A percentile compares a stretch with the other conserved stretches of the same genome.
Evolutionary conservation across 2,888 invertebrate genomes (phyloP).

Genomic region (Pandemis corylana): DNA sequence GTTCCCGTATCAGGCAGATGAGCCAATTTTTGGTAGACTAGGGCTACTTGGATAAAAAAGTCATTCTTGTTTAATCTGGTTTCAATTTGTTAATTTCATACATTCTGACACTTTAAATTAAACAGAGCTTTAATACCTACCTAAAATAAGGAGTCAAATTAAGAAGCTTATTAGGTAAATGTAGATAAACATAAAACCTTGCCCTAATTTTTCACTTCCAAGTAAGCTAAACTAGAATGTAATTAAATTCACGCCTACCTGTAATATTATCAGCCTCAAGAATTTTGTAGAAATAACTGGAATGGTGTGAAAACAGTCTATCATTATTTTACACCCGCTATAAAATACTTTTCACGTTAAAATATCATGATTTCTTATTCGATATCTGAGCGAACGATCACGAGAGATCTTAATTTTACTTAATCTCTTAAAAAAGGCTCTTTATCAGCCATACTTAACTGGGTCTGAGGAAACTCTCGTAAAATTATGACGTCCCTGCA

Average conservation of each 20-base stretch:
- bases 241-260: neutral
- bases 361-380: slow-evolving; percentile 11
- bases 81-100: too few relatives aligned
- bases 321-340: slow-evolving; percentile 15
- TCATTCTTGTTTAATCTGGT: too few relatives aligned
- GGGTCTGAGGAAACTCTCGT: slow-evolving; percentile 38
- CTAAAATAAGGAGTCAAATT: too few relatives aligned
- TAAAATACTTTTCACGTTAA: slow-evolving; percentile 24
- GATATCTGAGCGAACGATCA: slow-evolving; percentile 42
- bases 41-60: too few relatives aligned
- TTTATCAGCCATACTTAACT: slow-evolving; percentile 50
- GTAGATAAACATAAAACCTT: too few relatives aligned
- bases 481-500: slow-evolving; percentile 44
- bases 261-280: neutral
- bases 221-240: neutral
- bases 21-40: too few relatives aligned
- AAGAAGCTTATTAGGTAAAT: too few relatives aligned
- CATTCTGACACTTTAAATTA: too few relatives aligned
- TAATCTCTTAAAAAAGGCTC: slow-evolving; percentile 52
- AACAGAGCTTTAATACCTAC: too few relatives aligned
- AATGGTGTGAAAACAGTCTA: slow-evolving; percentile 2
- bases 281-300: neutral
- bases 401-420: slow-evolving; percentile 52
- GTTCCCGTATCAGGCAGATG: too few relatives aligned
- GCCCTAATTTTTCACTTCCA: too few relatives aligned